Evolutionary conservation across 2,888 invertebrate genomes (phyloP).

Genomic region (Seira musarum): DNA sequence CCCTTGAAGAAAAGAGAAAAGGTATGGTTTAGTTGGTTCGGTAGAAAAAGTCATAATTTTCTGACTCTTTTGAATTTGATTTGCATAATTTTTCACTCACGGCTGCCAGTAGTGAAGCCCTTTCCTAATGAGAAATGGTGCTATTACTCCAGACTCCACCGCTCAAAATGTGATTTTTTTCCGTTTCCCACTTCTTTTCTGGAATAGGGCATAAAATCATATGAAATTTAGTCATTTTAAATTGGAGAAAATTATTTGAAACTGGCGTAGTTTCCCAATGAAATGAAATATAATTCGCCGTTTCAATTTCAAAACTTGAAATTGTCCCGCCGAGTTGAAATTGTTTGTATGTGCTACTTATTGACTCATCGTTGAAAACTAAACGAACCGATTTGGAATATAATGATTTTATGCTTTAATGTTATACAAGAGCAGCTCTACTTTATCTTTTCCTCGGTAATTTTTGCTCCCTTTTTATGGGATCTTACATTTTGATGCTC

Average conservation of each 20-base stretch:
- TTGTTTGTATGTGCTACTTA: too few relatives aligned
- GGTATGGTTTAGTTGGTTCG: neutral
- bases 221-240: too few relatives aligned
- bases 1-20: conserved; percentile 57
- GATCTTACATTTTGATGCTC: neutral
- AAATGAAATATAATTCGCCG: too few relatives aligned
- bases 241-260: too few relatives aligned
- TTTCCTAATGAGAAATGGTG: conserved; percentile 69
- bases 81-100: conserved; percentile 70
- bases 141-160: conserved; percentile 54
- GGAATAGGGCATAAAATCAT: neutral
- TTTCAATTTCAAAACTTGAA: too few relatives aligned
- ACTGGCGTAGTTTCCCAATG: too few relatives aligned
- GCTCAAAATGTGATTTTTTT: conserved; percentile 47
- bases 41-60: conserved; percentile 68
- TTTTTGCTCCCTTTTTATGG: conserved; percentile 13
- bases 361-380: too few relatives aligned
- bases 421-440: neutral
- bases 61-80: conserved; percentile 69
- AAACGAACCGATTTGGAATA: too few relatives aligned
- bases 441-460: conserved; percentile 8
- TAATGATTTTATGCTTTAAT: too few relatives aligned
- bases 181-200: conserved; percentile 35
- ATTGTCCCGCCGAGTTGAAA: too few relatives aligned
- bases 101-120: conserved; percentile 68